phyloP scores from a whole-genome alignment of 2,797 vertebrate species.

The Sphenodon punctatus region DNA sequence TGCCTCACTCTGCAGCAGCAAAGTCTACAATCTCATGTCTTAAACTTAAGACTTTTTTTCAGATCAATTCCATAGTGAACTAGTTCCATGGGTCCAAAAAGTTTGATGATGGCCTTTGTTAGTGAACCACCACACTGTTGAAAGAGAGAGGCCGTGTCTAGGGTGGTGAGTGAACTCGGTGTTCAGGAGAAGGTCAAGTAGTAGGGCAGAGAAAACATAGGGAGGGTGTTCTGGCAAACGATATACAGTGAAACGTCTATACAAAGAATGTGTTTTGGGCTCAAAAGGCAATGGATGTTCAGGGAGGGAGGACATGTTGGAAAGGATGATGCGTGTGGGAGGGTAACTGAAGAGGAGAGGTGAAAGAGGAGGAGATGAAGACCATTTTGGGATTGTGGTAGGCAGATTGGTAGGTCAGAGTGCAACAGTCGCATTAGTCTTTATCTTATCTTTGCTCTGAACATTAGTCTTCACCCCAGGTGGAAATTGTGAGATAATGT shows the following conservation, averaged over 20 bases:
- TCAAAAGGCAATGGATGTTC: not conserved
- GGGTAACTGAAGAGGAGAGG: not conserved
- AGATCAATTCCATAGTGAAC: too few species aligned
- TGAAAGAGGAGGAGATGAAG: constrained; percentile 10
- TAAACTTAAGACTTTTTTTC: not conserved
- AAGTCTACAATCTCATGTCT: not conserved
- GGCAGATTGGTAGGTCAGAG: not conserved
- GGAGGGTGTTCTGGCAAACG: not conserved
- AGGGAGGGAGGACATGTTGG: not conserved
- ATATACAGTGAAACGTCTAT: not conserved
- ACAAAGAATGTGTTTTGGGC: not conserved
- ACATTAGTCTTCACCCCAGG: constrained; percentile 60
- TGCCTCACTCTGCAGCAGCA: not conserved
- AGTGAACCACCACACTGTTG: not conserved
- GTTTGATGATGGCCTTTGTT: not conserved
- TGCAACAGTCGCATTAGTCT: constrained; percentile 29
- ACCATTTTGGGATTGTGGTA: not conserved
- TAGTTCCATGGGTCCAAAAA: not conserved
- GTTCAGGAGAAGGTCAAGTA: not conserved
- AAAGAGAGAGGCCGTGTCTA: not conserved
- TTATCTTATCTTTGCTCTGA: constrained; percentile 63
- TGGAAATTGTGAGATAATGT: constrained; percentile 62
- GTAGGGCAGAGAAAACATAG: not conserved
- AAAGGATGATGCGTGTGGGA: not conserved
- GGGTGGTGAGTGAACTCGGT: not conserved